phyloP scores from a whole-genome alignment of 2,888 invertebrate genomes.

The Pocota personata region DNA sequence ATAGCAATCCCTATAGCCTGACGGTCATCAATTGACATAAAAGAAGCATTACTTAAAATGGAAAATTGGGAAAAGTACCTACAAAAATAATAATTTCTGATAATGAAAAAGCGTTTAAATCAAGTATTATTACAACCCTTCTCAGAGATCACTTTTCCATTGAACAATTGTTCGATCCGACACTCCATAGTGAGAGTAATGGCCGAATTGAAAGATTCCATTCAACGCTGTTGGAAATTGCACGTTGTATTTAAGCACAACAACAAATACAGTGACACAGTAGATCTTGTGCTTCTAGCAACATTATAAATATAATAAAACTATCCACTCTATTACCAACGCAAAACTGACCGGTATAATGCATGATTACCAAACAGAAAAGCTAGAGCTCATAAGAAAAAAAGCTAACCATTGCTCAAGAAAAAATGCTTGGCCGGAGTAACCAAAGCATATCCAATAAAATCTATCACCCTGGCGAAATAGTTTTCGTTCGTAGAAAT shows the following conservation, averaged over 20 bases:
- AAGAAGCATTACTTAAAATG: too few species aligned
- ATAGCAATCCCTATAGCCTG: too few species aligned
- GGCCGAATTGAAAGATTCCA: neutral
- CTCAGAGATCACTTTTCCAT: slow-evolving; percentile 13
- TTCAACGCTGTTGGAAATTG: too few species aligned
- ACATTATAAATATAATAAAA: slow-evolving; percentile 13
- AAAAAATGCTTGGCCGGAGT: neutral
- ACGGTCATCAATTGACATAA: neutral
- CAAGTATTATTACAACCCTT: neutral
- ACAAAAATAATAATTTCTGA: too few species aligned
- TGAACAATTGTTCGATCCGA: neutral
- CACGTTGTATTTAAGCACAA: neutral
- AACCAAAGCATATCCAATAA: neutral
- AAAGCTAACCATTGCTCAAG: too few species aligned
- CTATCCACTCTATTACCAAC: neutral
- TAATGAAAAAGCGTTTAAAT: neutral
- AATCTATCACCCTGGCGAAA: slow-evolving; percentile 12
- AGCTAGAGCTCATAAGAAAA: too few species aligned
- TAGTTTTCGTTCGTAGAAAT: slow-evolving; percentile 11
- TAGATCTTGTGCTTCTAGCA: neutral
- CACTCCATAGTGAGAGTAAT: slow-evolving; percentile 7
- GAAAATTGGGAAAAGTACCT: too few species aligned
- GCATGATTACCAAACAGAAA: too few species aligned
- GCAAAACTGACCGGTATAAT: too few species aligned
- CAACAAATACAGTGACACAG: neutral